Conservation (phyloP, 2,888 invertebrate species). For the Drosophila nr. perissopoda region DNA sequence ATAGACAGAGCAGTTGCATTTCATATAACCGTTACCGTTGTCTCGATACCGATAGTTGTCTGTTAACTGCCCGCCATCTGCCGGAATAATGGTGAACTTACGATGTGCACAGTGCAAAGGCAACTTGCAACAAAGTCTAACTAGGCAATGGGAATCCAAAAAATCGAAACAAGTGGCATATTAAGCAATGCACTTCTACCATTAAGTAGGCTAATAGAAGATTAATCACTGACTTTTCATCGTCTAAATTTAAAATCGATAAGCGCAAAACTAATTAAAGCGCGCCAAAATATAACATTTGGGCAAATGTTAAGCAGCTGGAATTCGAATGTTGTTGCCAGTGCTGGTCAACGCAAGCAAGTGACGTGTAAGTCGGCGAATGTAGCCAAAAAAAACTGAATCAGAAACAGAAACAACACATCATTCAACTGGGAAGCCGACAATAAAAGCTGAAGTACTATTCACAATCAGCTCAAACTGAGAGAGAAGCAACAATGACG, state of each 20-base stretch:
- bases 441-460: slow-evolving; percentile 11
- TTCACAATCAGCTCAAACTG: not conserved
- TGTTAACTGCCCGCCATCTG: not conserved
- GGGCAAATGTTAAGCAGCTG: not conserved
- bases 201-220: not conserved
- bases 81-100: not conserved
- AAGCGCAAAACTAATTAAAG: not conserved
- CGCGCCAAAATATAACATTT: not conserved
- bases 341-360: slow-evolving; percentile 17
- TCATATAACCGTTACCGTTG: not conserved
- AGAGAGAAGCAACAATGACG: slow-evolving; percentile 26
- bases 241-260: not conserved
- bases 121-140: not conserved
- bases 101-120: no score
- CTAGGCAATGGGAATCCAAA: not conserved
- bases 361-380: slow-evolving; percentile 60
- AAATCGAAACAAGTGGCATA: not conserved
- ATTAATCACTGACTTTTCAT: not conserved
- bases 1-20: not conserved
- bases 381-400: not conserved
- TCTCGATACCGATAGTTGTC: not conserved
- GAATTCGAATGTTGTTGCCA: not conserved
- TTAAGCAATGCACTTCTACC: not conserved
- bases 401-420: slow-evolving; percentile 16
- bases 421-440: slow-evolving; percentile 13